These are phyloP conservation scores for Rugalucina vietnamica DNA, from an alignment of 2,888 invertebrate genomes.

Conservation along the genomic window DNA sequence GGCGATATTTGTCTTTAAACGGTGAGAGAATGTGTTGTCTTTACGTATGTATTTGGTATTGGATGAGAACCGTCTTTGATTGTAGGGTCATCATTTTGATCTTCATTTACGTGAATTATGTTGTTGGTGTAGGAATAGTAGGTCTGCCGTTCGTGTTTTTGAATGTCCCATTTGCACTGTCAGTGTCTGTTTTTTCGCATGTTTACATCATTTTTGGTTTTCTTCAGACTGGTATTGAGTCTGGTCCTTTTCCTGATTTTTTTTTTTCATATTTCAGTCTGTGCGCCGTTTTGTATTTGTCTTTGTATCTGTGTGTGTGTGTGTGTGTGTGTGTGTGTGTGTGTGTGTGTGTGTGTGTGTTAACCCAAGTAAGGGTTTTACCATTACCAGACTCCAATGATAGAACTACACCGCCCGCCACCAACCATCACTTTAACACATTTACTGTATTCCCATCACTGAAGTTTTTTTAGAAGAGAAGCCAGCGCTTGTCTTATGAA, in stretches of 20 bases:
- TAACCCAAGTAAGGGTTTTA: too few relatives aligned
- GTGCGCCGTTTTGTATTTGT: too few relatives aligned
- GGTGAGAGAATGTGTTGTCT: slow-evolving; percentile 22
- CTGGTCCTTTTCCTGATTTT: neutral
- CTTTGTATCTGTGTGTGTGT: too few relatives aligned
- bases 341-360: too few relatives aligned
- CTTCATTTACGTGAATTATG: neutral
- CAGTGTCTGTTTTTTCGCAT: neutral
- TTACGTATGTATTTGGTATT: slow-evolving; percentile 20
- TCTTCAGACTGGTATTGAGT: slow-evolving; percentile 11
- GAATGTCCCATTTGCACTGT: neutral
- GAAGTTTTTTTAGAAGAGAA: too few relatives aligned
- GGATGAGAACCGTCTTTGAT: slow-evolving; percentile 29
- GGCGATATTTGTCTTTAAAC: slow-evolving; percentile 14
- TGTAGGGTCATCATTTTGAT: neutral
- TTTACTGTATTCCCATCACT: too few relatives aligned
- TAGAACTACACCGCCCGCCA: too few relatives aligned
- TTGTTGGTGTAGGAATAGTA: neutral
- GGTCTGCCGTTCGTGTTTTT: slow-evolving; percentile 1
- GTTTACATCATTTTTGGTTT: neutral
- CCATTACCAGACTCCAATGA: too few relatives aligned
- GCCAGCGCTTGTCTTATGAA: too few relatives aligned
- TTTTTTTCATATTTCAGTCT: too few relatives aligned
- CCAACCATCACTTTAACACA: too few relatives aligned
- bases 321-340: too few relatives aligned